Evolutionary conservation across 2,888 invertebrate species (phyloP), one percentile per base, ranked within the genome.

Genomic region (Zaprionus bogoriensis): DNA sequence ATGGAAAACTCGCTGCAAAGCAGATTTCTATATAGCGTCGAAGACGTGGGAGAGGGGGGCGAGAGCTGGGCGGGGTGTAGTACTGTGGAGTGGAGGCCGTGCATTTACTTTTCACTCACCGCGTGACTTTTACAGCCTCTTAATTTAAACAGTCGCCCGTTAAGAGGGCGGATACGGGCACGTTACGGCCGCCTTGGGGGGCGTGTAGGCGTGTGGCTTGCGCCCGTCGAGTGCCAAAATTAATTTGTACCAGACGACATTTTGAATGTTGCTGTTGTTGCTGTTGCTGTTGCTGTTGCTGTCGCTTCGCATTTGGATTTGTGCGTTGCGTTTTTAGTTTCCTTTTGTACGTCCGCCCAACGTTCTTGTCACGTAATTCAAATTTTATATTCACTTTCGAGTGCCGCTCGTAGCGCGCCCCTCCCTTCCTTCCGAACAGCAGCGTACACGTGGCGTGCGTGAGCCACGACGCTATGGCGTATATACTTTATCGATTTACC

Each of bases 51-150:
- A 14, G 32, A 7, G 7, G 32, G 9, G 3, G 3, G 14, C 17
- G 38, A 7, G 19, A 17, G 64, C 52, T 59, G 41, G 32, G 63
- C 46, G 57, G 25, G 22, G 20, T 42, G 12, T 4, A 12, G 22
- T n/a, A 36, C 17, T 36, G 14, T 3, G 9, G 9, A 4, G n/a
- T 20, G 44, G 46, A 57, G 14, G 41, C 45, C 38, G 47, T 45
- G 66, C 68, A 73, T 81, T 87, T 69, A 76, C 76, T 78, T 79
- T 81, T 84, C 85, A 78, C 87, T 78, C 78, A 81, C 81, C 82
- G 87, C 73, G 68, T 84, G 87, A 81, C 82, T 87, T 87, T 85
- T 76, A 85, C 87, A 85, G 82, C 79, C 87, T 87, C 87, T 82
- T 82, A 85, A 82, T 82, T 82, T 78, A 74, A 85, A 70, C 67